These are phyloP conservation scores for Diogma glabrata DNA, from an alignment of 2,888 invertebrate species.

Conservation along the genomic window DNA sequence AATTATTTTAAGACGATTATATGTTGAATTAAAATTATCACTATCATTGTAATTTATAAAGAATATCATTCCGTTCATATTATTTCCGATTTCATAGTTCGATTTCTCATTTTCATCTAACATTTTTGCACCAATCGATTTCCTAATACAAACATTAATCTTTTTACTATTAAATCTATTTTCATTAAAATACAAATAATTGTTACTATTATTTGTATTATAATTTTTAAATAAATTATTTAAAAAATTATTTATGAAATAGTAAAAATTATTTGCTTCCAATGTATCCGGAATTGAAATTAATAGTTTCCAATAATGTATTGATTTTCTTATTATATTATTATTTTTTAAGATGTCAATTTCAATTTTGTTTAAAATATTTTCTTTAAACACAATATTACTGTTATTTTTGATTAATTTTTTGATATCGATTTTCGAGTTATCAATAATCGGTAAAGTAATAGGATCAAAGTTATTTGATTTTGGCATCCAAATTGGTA, in stretches of 20 bases:
- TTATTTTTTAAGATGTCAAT: not conserved
- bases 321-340: constrained; percentile 2
- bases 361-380: constrained; percentile 2
- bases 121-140: constrained; percentile 25
- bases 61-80: constrained; percentile 5
- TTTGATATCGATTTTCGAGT: constrained; percentile 22
- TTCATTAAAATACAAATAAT: not conserved
- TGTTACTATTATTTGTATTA: constrained; percentile 20
- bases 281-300: constrained; percentile 43
- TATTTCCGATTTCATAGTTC: constrained; percentile 1
- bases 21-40: constrained; percentile 26
- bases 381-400: not conserved
- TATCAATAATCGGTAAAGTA: too few species aligned
- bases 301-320: constrained; percentile 49
- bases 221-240: constrained; percentile 37
- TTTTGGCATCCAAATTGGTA: constrained; percentile 43
- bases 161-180: not conserved
- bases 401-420: constrained; percentile 28
- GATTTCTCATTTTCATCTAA: constrained; percentile 25
- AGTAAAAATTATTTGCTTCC: constrained; percentile 37
- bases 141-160: constrained; percentile 29
- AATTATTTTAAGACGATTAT: constrained; percentile 26
- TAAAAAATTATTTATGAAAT: constrained; percentile 40
- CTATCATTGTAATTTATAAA: constrained; percentile 20
- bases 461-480: too few species aligned